Conservation (phyloP, 2,888 invertebrate species). For the Ophion slaviceki region DNA sequence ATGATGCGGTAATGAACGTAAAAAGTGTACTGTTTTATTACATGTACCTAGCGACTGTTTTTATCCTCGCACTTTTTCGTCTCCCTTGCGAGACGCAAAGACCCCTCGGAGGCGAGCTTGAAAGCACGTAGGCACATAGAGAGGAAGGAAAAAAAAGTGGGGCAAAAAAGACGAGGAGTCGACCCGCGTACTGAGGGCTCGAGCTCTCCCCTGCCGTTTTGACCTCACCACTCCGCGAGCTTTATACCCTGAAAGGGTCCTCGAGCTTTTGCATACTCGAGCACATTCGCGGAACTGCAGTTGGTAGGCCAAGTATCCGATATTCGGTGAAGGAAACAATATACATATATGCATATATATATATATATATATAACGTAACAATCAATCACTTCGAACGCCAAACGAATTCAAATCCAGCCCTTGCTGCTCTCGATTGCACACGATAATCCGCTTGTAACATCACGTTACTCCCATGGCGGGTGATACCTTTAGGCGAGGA, state of each 20-base stretch:
- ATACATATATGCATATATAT: neutral
- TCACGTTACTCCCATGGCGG: too few species aligned
- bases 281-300: conserved; percentile 26
- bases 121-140: conserved; percentile 7
- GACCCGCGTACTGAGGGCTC: conserved; percentile 21
- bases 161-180: conserved; percentile 24
- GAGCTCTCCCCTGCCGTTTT: conserved; percentile 34
- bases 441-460: neutral
- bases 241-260: conserved; percentile 40
- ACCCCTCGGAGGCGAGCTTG: too few species aligned
- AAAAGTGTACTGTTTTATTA: too few species aligned
- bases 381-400: conserved; percentile 13
- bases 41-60: too few species aligned
- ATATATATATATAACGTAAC: neutral
- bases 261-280: conserved; percentile 43
- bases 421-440: too few species aligned
- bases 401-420: neutral
- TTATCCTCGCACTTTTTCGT: conserved; percentile 8
- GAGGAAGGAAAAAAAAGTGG: conserved; percentile 17
- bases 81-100: conserved; percentile 1
- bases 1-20: too few species aligned
- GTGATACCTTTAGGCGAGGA: too few species aligned
- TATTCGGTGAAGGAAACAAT: conserved; percentile 17
- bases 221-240: conserved; percentile 49
- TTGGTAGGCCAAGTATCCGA: conserved; percentile 40